Base-by-base conservation (phyloP, 2,888 invertebrate species). In the Ormyrus thymus region DNA sequence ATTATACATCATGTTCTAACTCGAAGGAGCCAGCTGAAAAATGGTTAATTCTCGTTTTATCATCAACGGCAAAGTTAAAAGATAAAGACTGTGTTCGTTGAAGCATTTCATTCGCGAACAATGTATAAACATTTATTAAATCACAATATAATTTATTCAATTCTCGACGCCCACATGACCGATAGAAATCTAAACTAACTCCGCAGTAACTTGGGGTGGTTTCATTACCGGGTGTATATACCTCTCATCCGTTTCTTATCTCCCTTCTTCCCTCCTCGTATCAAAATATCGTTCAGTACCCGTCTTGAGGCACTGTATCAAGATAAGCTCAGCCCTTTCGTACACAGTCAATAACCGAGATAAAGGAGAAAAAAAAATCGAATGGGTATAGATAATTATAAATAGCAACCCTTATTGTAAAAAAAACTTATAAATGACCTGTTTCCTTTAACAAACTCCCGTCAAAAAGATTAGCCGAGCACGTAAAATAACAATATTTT, bases 251-350 rank as follows among this genome's bases (percentile, higher is more conserved):
- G 43, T 68, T 69, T 68, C 76, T 62, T 70, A 61, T 53, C 56
- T 58, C 61, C 64, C 56, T 6, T 15, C 72, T 66, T 66, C 50
- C 51, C 61, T 66, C 15, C 64, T 43, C 74, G 50, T 66, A 65
- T 74, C 64, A 46, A 45, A 55, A 62, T 62, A 76, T 76, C 69
- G 51, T 48, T 68, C 59, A 7, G 61, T 68, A 51, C 51, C 50
- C 68, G 69, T 76, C 75, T 62, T 43, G 8, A 75, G 53, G 50
- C 59, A 59, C 76, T 55, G 29, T 13, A 61, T 76, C 69, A 50
- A 70, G 76, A 76, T 70, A 73, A 76, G 71, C 79, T 71, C 68
- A 69, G 64, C 29, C 56, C 79, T 76, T 72, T 74, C 64, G 59
- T 64, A 71, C 62, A 78, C 62, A 66, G 81, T 62, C 62, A 56